Conservation (phyloP, 2,797 vertebrate genomes). For the Liasis olivaceus region DNA sequence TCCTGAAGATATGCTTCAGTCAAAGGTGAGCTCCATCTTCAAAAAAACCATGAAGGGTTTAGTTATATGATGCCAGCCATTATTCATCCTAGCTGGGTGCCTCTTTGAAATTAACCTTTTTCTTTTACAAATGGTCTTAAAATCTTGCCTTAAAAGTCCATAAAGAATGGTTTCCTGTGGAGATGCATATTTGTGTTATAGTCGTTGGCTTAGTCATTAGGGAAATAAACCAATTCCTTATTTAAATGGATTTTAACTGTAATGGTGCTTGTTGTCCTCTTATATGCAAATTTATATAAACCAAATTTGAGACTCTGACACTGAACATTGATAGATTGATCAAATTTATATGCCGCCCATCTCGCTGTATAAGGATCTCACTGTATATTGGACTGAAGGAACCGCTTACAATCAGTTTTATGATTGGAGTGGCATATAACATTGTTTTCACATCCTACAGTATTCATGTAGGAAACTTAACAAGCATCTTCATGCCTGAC, state of each 20-base stretch:
- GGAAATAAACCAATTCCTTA: slow-evolving; percentile 15
- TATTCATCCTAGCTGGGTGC: background rate
- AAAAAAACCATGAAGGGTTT: slow-evolving; percentile 5
- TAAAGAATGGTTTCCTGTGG: background rate
- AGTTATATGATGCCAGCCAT: background rate
- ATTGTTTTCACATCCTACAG: background rate
- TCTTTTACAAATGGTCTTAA: background rate
- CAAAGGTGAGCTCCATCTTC: background rate
- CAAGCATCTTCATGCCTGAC: background rate
- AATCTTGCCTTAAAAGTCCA: slow-evolving; percentile 11
- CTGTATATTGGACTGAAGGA: too few species aligned
- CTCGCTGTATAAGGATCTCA: too few species aligned
- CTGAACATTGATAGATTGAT: background rate
- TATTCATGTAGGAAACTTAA: background rate
- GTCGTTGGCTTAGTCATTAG: slow-evolving; percentile 3
- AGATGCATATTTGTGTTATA: background rate
- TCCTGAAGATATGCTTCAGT: background rate
- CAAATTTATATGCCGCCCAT: too few species aligned
- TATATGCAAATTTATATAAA: slow-evolving; percentile 23
- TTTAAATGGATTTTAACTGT: slow-evolving; percentile 39
- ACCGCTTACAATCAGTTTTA: too few species aligned
- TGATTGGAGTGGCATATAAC: too few species aligned
- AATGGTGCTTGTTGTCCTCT: slow-evolving; percentile 28
- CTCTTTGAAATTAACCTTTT: background rate
- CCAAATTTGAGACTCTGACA: background rate